phyloP scores from a whole-genome alignment of 2,888 invertebrate genomes.

The Eulithis testata region DNA sequence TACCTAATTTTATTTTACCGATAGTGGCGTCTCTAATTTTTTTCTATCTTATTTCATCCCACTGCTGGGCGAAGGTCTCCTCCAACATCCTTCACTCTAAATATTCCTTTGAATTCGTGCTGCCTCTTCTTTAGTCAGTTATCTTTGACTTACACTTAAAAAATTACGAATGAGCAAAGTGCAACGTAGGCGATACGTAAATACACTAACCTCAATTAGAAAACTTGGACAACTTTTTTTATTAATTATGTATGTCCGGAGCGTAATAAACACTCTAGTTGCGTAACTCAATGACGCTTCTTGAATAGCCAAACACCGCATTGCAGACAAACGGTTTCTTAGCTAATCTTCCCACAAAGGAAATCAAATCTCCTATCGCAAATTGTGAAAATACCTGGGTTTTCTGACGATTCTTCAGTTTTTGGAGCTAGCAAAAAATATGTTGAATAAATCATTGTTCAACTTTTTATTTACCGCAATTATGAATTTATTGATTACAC shows the following conservation, averaged over 20 bases:
- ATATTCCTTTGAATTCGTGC: no score
- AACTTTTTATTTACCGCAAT: neutral
- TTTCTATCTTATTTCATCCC: no score
- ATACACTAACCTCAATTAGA: neutral
- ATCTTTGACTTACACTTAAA: no score
- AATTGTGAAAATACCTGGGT: slow-evolving; percentile 18
- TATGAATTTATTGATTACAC: no score
- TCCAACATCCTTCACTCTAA: no score
- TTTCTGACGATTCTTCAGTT: slow-evolving; percentile 21
- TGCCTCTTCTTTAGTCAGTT: no score
- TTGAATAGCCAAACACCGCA: slow-evolving; percentile 49
- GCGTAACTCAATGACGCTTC: slow-evolving; percentile 36
- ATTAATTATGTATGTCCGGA: neutral
- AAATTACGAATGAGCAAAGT: no score
- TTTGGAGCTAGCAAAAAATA: slow-evolving; percentile 9
- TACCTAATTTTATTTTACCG: no score
- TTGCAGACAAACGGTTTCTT: slow-evolving; percentile 48
- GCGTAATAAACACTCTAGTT: slow-evolving; percentile 26
- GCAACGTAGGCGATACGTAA: neutral
- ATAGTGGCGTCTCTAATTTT: no score
- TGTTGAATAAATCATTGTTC: neutral
- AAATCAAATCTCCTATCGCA: slow-evolving; percentile 28
- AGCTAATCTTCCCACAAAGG: slow-evolving; percentile 29
- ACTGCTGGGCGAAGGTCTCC: no score
- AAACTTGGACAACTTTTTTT: neutral